Percentiles rank a stretch among this genome's conserved stretches.
Evolutionary conservation across 1,140 invertebrate genomes (phyloP).

Genomic region (Drosophila pandora): DNA sequence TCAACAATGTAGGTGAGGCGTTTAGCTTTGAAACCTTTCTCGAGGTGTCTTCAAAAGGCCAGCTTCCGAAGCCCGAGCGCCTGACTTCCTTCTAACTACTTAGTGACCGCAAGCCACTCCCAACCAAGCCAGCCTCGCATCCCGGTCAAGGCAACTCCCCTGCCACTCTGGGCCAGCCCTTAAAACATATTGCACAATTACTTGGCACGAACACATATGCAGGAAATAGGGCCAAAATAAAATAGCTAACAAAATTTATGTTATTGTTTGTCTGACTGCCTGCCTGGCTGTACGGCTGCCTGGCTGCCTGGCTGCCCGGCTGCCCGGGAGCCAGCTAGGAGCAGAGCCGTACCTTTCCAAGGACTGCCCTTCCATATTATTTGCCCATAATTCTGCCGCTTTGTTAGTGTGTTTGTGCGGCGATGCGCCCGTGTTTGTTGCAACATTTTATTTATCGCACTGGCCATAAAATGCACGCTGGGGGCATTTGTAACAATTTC

Average conservation of each 20-base stretch:
- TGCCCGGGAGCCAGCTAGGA: conserved; percentile 21
- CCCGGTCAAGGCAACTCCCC: conserved; percentile 57
- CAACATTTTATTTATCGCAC: conserved; percentile 81
- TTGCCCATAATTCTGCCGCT: conserved; percentile 52
- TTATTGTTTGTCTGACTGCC: conserved; percentile 75
- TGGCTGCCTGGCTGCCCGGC: conserved; percentile 33
- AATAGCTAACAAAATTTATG: conserved; percentile 77
- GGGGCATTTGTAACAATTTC: conserved; percentile 81
- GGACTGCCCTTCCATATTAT: conserved; percentile 62
- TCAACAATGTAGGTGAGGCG: conserved; percentile 70
- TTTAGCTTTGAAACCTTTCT: conserved; percentile 55
- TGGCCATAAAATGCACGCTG: conserved; percentile 82
- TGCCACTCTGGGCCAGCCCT: conserved; percentile 36
- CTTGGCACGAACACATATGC: conserved; percentile 47
- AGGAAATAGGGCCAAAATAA: conserved; percentile 40
- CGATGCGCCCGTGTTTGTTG: conserved; percentile 49
- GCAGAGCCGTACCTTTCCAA: conserved; percentile 57
- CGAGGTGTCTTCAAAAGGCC: conserved; percentile 5
- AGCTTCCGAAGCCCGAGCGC: not conserved
- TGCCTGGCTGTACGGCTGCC: conserved; percentile 14
- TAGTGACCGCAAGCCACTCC: conserved; percentile 25
- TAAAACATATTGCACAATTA: conserved; percentile 81
- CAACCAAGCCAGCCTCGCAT: not conserved
- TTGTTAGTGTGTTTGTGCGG: conserved; percentile 13
- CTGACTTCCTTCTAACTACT: conserved; percentile 26